Evolutionary conservation across 2,888 invertebrate genomes (phyloP), one percentile per base, ranked within the genome.

Genomic region (Chaitophorus viminalis): DNA sequence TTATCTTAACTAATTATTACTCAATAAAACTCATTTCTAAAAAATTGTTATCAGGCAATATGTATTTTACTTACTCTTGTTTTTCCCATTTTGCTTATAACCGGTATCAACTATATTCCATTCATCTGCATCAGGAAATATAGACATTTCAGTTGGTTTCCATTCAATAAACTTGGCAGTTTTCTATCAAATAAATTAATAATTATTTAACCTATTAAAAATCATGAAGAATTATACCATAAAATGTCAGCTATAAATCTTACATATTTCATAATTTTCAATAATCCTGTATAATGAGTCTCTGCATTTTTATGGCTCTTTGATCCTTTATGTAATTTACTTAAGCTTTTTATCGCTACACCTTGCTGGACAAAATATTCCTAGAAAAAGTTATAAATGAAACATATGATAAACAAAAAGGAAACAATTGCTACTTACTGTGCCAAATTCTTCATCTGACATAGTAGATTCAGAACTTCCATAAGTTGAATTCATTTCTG

Each of bases 31-130:
- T 25, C n/a, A 60, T 25, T 14, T 54, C 9, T 46, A 46, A 46
- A 14, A 46, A 46, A n/a, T n/a, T n/a, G n/a, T n/a, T 46, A 2
- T 74, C 39, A 74, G 3, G 25, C 36, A 74, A 21, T 33, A 8
- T 36, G 3, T 39, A 75, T 75, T 3, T 46, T 36, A 81, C 65
- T 65, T 75, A 87, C 87, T 87, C 21, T 72, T 72, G 65, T 87
- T 87, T 81, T 81, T 79, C 33, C 72, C 87, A 60, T 39, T 74
- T 81, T 87, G 54, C 75, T 81, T 81, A 31, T 60, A 65, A 33
- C 65, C 94, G 75, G 95, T 95, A 90, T 96, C 95, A 31, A 96
- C 96, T 88, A 96, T 93, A 0, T 96, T 95, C 97, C 97, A 96
- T 90, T 96, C 96, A 70, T 91, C 91, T 90, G 92, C 92, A 90